Percentiles rank a stretch among this genome's conserved stretches.
Conservation (phyloP, 2,113 vertebrate genomes). For the Sinocyclocheilus anshuiensis region DNA sequence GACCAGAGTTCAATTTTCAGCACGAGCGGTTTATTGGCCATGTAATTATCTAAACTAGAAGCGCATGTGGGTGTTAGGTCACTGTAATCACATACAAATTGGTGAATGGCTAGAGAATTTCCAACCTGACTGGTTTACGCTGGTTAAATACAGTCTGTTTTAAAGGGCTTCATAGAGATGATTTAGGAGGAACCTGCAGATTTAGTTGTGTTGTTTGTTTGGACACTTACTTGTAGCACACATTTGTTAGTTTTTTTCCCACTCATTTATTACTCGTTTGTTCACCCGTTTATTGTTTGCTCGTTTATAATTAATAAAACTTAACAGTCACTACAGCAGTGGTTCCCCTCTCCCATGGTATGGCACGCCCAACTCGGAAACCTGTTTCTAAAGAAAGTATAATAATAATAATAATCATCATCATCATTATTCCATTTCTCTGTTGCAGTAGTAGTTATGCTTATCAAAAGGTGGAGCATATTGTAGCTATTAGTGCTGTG, state of each 20-base stretch:
- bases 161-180: not conserved
- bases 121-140: not conserved
- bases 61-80: not conserved
- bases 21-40: not conserved
- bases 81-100: not conserved
- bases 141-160: not conserved
- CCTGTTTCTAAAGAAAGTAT: too few species aligned
- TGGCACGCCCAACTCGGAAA: too few species aligned
- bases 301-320: too few species aligned
- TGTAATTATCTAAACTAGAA: conserved; percentile 34
- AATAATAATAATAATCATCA: too few species aligned
- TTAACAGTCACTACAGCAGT: too few species aligned
- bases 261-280: too few species aligned
- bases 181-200: not conserved
- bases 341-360: too few species aligned
- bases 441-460: too few species aligned
- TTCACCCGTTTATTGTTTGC: too few species aligned
- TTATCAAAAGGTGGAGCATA: not conserved
- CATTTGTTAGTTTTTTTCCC: too few species aligned
- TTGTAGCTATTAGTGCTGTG: too few species aligned
- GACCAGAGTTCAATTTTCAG: conserved; percentile 44
- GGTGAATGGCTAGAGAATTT: not conserved
- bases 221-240: not conserved
- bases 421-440: too few species aligned
- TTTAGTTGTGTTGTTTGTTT: not conserved